Evolutionary conservation across 2,888 invertebrate genomes (phyloP).

Genomic region (Pachymerium ferrugineum): DNA sequence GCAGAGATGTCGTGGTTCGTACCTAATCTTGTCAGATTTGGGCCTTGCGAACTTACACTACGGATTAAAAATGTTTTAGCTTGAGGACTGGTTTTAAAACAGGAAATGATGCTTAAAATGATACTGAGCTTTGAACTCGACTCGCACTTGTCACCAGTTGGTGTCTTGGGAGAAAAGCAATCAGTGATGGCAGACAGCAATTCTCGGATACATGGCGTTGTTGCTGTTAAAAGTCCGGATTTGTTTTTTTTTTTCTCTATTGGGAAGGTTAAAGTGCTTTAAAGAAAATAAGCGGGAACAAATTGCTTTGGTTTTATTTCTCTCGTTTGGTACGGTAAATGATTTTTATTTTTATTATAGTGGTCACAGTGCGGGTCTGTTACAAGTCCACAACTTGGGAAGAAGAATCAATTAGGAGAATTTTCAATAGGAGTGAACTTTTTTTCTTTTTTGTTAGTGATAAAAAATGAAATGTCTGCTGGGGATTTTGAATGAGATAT

Average conservation of each 20-base stretch:
- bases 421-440: too few species aligned
- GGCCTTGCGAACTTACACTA: too few species aligned
- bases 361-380: too few species aligned
- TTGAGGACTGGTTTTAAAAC: neutral
- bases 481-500: neutral
- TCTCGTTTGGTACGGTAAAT: too few species aligned
- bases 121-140: too few species aligned
- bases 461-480: too few species aligned
- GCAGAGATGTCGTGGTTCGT: neutral
- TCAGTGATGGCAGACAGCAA: neutral
- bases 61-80: neutral
- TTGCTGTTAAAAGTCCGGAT: neutral
- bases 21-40: neutral
- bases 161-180: neutral
- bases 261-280: neutral
- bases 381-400: too few species aligned
- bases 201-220: neutral
- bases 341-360: too few species aligned
- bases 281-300: neutral
- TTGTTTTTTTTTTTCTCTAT: neutral
- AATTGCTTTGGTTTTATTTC: neutral
- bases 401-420: too few species aligned
- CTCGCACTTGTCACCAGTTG: neutral
- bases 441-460: too few species aligned
- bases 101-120: neutral